Base-by-base conservation (phyloP, 2,113 vertebrate genomes). In the Tenebrosternarchus preto region DNA sequence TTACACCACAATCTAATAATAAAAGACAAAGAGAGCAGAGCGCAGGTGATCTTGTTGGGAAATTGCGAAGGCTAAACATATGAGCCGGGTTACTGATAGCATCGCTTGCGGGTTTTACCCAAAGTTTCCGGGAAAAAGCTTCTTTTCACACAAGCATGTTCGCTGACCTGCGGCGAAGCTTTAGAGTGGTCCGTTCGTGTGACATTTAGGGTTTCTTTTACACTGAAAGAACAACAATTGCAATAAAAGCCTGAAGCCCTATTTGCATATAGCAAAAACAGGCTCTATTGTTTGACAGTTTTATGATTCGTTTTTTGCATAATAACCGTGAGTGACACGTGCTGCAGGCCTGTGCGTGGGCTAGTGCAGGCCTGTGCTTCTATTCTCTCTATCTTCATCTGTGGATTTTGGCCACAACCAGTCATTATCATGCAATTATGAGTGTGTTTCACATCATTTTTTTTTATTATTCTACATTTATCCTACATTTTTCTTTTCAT, bases 351-450 rank as follows among this genome's bases (percentile, higher is more conserved):
- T 60, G 53, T 9, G 59, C 33, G 20, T 60, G 73, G 80, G 73
- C 25, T 29, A 1, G 33, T 57, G 61, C 46, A n/a, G 31, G 70
- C 71, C 29, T 57, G 70, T 75, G 80, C 22, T 78, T 70, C 69
- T 84, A 67, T 80, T 80, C 63, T 80, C 61, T 81, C 55, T 80
- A 70, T 81, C 55, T 29, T 59, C 73, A 61, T 71, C 80, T 81
- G 64, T 71, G 66, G 20, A 29, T 61, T 63, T 70, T 68, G 55
- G 70, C 78, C 71, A 33, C 25, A 60, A 67, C 50, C 53, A 67
- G 56, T 76, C 19, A 81, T 81, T 57, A 73, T 56, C 60, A 66
- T 63, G n/a, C 43, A 56, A 66, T 73, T 73, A 63, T 27, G 59
- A 56, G 24, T 56, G n/a, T 43, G 71, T 24, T 33, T 60, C 64